phyloP scores from a whole-genome alignment of 2,797 vertebrate genomes.

The Esox lucius region DNA sequence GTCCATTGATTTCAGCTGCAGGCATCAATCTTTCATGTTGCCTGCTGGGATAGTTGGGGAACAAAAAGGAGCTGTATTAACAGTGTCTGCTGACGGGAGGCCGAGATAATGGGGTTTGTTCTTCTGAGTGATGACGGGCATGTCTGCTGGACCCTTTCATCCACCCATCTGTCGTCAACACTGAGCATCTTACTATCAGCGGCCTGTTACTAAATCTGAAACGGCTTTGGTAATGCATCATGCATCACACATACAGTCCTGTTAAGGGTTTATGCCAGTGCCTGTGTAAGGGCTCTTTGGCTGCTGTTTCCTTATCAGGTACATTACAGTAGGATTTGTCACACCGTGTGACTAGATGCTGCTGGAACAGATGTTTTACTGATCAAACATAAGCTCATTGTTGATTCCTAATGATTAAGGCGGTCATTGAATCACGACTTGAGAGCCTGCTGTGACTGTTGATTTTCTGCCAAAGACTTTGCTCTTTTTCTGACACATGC shows the following conservation, averaged over 20 bases:
- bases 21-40: neutral
- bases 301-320: neutral
- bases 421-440: neutral
- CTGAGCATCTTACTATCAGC: conserved; percentile 1
- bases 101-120: neutral
- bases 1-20: conserved; percentile 6
- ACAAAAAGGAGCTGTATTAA: neutral
- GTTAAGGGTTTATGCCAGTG: neutral
- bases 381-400: neutral
- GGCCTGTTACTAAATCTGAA: neutral
- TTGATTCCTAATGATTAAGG: conserved; percentile 7
- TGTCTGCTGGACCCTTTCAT: neutral
- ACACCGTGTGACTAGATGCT: neutral
- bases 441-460: neutral
- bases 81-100: neutral
- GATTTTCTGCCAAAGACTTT: neutral
- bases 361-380: neutral
- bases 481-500: neutral
- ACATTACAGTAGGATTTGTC: neutral
- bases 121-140: neutral
- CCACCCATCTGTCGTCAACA: neutral
- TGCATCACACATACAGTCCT: neutral
- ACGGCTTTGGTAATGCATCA: neutral
- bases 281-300: neutral
- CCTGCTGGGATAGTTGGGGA: neutral